Conservation (phyloP, 2,888 invertebrate species). For the Cepaea hortensis region DNA sequence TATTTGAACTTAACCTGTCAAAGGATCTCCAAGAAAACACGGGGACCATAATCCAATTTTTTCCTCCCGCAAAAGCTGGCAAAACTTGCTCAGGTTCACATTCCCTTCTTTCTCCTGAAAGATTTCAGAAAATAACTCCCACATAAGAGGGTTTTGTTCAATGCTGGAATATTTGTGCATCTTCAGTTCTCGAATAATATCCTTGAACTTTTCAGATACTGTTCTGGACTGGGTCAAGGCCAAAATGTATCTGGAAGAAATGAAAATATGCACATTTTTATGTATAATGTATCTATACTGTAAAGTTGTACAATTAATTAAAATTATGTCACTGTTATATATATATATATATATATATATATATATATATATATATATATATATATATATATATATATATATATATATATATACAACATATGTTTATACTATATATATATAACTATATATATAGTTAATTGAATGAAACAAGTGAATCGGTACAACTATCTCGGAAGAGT, state of each 20-base stretch:
- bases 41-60: constrained; percentile 6
- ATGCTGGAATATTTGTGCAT: constrained; percentile 41
- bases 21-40: neutral
- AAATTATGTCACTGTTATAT: too few species aligned
- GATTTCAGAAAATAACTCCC: constrained; percentile 26
- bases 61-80: neutral
- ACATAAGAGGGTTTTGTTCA: constrained; percentile 44
- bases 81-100: neutral
- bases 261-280: neutral
- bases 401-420: too few species aligned
- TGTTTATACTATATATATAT: too few species aligned
- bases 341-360: too few species aligned
- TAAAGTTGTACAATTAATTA: neutral
- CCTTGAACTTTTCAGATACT: constrained; percentile 38
- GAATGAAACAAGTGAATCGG: too few species aligned
- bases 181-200: constrained; percentile 20
- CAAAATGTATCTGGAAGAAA: constrained; percentile 22
- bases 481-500: too few species aligned
- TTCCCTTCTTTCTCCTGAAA: constrained; percentile 18
- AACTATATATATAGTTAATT: too few species aligned
- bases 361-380: too few species aligned
- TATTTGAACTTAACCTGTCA: too few species aligned
- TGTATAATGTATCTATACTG: neutral
- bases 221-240: constrained; percentile 34
- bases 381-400: too few species aligned